phyloP scores from a whole-genome alignment of 1,140 invertebrate genomes.

The Chymomyza costata region DNA sequence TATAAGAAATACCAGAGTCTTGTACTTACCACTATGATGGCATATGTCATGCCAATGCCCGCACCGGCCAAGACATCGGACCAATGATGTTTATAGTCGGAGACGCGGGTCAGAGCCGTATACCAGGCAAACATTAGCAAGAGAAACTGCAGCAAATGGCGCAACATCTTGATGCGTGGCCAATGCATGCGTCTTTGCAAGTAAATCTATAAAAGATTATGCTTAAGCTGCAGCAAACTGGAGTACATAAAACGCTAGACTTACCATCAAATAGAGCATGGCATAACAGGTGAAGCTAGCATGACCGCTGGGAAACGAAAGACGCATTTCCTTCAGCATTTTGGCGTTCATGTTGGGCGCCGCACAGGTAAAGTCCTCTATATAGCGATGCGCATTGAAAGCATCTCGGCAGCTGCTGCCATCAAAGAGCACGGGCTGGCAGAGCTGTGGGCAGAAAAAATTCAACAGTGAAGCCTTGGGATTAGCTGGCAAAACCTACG shows the following conservation, averaged over 20 bases:
- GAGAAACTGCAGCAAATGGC: constrained; percentile 84
- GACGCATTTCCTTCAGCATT: constrained; percentile 82
- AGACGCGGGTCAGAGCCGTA: constrained; percentile 89
- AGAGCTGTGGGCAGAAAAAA: constrained; percentile 76
- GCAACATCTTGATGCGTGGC: constrained; percentile 83
- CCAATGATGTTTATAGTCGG: constrained; percentile 97
- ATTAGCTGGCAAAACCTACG: constrained; percentile 67
- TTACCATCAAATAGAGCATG: constrained; percentile 87
- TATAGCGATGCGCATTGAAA: constrained; percentile 79
- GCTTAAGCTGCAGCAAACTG: not conserved
- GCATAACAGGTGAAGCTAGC: constrained; percentile 87
- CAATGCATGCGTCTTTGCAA: constrained; percentile 85
- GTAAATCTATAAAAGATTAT: constrained; percentile 90
- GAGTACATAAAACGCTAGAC: constrained; percentile 61
- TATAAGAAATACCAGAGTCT: too few relatives aligned
- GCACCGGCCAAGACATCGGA: constrained; percentile 79
- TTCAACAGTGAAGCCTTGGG: too few relatives aligned
- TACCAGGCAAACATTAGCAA: constrained; percentile 86
- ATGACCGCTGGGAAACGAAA: constrained; percentile 89
- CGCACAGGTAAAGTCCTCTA: constrained; percentile 80
- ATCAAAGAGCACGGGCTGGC: constrained; percentile 78
- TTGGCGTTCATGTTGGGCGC: constrained; percentile 77
- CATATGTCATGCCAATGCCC: constrained; percentile 77
- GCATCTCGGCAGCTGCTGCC: constrained; percentile 76
- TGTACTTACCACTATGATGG: constrained; percentile 78